Conservation (phyloP, 2,797 vertebrate species). For the Karalla daura region DNA sequence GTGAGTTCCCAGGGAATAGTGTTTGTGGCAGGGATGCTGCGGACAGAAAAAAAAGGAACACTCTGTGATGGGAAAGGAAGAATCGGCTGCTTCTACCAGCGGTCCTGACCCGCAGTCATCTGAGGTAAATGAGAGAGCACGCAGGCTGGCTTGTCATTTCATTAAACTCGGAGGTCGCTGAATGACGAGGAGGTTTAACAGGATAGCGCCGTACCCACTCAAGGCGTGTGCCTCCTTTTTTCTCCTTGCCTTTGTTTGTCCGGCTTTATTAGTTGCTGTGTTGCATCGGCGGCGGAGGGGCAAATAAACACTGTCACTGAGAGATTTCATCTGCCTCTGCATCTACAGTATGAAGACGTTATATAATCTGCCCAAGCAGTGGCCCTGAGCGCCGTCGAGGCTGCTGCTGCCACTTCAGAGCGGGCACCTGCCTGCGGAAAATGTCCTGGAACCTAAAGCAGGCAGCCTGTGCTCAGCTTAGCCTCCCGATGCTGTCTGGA, state of each 20-base stretch:
- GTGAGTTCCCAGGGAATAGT: constrained; percentile 30
- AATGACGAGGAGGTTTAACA: background rate
- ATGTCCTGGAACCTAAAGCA: constrained; percentile 54
- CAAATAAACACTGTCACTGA: constrained; percentile 41
- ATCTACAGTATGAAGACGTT: constrained; percentile 56
- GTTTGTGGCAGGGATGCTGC: constrained; percentile 28
- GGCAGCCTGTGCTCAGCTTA: constrained; percentile 49
- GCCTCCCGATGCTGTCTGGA: constrained; percentile 65
- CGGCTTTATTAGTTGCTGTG: constrained; percentile 21
- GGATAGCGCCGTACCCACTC: background rate
- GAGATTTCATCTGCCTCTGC: constrained; percentile 48
- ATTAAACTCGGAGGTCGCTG: constrained; percentile 1
- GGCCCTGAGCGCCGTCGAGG: constrained; percentile 56
- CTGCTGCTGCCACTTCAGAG: constrained; percentile 51
- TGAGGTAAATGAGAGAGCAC: background rate
- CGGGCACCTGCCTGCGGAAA: constrained; percentile 60
- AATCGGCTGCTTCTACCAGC: constrained; percentile 7
- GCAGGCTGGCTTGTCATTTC: background rate
- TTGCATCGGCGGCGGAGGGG: constrained; percentile 20
- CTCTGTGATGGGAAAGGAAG: constrained; percentile 39
- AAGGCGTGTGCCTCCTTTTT: background rate
- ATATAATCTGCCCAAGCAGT: constrained; percentile 66
- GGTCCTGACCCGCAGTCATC: constrained; percentile 28
- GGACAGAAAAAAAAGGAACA: constrained; percentile 39
- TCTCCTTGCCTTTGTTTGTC: constrained; percentile 15